Percentiles rank a stretch among this genome's conserved stretches.
phyloP scores from a whole-genome alignment of 2,797 vertebrate species.

The Coluber constrictor region DNA sequence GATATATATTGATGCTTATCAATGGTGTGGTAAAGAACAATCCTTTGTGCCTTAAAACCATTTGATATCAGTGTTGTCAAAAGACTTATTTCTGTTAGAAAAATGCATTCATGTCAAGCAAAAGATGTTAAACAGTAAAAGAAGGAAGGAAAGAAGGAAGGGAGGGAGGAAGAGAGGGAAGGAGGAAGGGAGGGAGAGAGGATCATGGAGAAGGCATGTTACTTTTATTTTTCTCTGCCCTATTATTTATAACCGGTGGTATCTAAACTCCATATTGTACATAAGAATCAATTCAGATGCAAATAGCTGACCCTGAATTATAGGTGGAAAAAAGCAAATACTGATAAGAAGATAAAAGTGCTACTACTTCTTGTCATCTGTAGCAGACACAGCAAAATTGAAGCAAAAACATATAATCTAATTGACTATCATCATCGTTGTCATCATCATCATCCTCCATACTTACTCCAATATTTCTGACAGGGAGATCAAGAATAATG shows the following conservation, averaged over 20 bases:
- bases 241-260: conserved; percentile 61
- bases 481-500: neutral
- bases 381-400: conserved; percentile 43
- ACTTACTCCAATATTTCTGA: conserved; percentile 43
- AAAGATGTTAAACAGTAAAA: conserved; percentile 45
- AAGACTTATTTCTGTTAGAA: conserved; percentile 33
- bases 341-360: conserved; percentile 54
- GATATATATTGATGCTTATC: conserved; percentile 33
- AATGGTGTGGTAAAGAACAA: neutral
- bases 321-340: conserved; percentile 55
- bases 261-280: conserved; percentile 60
- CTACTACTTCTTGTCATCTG: conserved; percentile 30
- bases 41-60: conserved; percentile 18
- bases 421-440: neutral
- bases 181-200: conserved; percentile 37
- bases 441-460: neutral
- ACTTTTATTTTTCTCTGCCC: conserved; percentile 44
- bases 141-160: conserved; percentile 39
- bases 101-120: conserved; percentile 40
- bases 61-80: conserved; percentile 26
- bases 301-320: conserved; percentile 67
- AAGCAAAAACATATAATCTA: conserved; percentile 37
- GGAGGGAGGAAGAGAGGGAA: conserved; percentile 8
- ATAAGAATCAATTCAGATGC: conserved; percentile 65
- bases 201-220: conserved; percentile 50